phyloP scores from a whole-genome alignment of 2,888 invertebrate genomes.

The Cataglyphis cursor region DNA sequence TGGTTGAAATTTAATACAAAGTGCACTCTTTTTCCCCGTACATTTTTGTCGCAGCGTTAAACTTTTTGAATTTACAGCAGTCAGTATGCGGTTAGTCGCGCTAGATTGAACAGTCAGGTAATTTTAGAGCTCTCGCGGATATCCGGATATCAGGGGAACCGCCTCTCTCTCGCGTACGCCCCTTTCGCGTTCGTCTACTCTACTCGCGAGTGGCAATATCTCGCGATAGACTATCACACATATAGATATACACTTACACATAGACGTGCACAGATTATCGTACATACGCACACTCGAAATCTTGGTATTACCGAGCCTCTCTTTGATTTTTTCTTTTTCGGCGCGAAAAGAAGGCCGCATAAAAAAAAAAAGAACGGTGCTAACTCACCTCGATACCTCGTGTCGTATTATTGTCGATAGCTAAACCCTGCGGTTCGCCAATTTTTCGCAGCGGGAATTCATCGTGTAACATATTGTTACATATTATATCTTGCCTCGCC shows the following conservation, averaged over 20 bases:
- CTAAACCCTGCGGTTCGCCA: constrained; percentile 26
- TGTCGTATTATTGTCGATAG: constrained; percentile 40
- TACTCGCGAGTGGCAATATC: constrained; percentile 57
- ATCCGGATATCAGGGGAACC: constrained; percentile 63
- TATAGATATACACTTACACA: not conserved
- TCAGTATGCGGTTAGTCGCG: not conserved
- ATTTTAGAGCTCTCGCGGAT: constrained; percentile 49
- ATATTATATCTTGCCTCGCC: not conserved
- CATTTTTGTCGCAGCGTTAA: not conserved
- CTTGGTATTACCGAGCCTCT: constrained; percentile 23
- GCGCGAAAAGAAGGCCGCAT: not conserved
- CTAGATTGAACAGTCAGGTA: constrained; percentile 31
- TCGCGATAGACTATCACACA: constrained; percentile 21
- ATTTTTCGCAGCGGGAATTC: constrained; percentile 38
- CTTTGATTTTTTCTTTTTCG: not conserved
- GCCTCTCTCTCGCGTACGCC: constrained; percentile 63
- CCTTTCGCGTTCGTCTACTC: constrained; percentile 59
- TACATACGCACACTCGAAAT: not conserved
- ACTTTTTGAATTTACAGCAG: not conserved
- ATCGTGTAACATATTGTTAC: constrained; percentile 35
- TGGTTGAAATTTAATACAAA: not conserved
- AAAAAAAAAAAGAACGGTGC: constrained; percentile 8
- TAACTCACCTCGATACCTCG: constrained; percentile 25
- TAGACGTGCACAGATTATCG: not conserved
- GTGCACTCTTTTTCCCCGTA: not conserved